Evolutionary conservation across 2,888 invertebrate species (phyloP), one percentile per base, ranked within the genome.

Genomic region (Sisyra terminalis): DNA sequence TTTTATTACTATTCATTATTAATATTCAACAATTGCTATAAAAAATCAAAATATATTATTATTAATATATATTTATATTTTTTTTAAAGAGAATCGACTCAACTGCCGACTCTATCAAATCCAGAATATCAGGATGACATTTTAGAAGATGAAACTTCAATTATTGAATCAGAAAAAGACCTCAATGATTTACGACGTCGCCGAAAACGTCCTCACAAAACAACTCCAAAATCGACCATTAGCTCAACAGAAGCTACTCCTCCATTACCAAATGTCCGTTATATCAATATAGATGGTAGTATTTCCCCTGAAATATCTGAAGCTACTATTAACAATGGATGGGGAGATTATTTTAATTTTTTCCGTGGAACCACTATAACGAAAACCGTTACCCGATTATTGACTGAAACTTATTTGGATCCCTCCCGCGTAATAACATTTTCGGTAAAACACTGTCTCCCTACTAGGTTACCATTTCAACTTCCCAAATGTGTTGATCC

Each of bases 401-500:
- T 52, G 41, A 58, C 59, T 3, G 52, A 55, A 4, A 55, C 55
- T 2, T 51, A 56, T 6, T 40, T 52, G 42, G 59, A 63, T 49
- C 59, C 60, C 2, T 48, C 53, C 34, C 54, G 57, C 1, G 55
- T 59, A 4, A 58, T 63, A 16, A 63, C 61, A 5, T 63, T 60
- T 49, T 58, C 61, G 10, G 56, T 63, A 5, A 55, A 55, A 45
- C 61, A 61, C n/a, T 64, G 63, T 45, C 55, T 52, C 42, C 64
- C 64, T 8, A 50, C 57, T 15, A 49, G 48, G 30, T 48, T 63
- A 40, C 63, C 63, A 3, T 49, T 54, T 46, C 56, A 59, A 46
- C 47, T 63, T 14, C 50, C 55, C 17, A 48, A 47, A 31, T 57
- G 58, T 45, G 24, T 24, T 24, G 24, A 24, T 7, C 24, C 24